Evolutionary conservation across 1,140 invertebrate species (phyloP), one percentile per base, ranked within the genome.

Genomic region (Leptestheria dahalacensis): DNA sequence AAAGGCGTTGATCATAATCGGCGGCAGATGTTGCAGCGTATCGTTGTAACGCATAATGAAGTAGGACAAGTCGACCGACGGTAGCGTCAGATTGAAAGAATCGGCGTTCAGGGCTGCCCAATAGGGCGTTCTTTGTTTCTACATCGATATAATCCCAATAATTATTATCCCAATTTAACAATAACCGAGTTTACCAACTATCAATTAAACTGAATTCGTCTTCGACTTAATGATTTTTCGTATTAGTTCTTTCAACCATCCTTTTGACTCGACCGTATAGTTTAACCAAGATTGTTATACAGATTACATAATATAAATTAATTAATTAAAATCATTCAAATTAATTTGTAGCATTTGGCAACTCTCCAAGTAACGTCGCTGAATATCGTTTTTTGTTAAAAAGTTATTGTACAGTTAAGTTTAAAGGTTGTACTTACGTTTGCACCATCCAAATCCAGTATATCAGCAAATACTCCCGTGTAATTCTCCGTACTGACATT

Each of bases 11-110:
- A 89, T 72, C 15, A 85, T 72, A 53, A 87, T 80, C 1, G 87
- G 86, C 61, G 90, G 73, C 41, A 83, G 82, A 72, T 91, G 87
- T 48, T 83, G 78, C 66, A 79, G 81, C 0, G 85, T 86, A 66
- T 85, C 84, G 67, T 91, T 89, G 72, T 87, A 88, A 2, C 58
- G 58, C 9, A 60, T 41, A 41, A 41, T 41, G 33, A 41, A 41
- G 15, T 41, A 41, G 6, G 33, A 9, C 33, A 41, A 41, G 15
- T 41, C 15, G 15, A 41, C 6, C 15, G 33, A 15, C 33, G 6
- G 33, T 15, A 9, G 33, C 33, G 33, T 6, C 15, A 41, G 6
- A 41, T 41, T 41, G 33, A 41, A 15, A 6, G 6, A 9, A 6
- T 41, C 33, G 10, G 85, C 70, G 67, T 80, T 81, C 47, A 83